These are phyloP conservation scores for Thera britannica DNA, from an alignment of 2,888 invertebrate genomes.

Conservation along the genomic window DNA sequence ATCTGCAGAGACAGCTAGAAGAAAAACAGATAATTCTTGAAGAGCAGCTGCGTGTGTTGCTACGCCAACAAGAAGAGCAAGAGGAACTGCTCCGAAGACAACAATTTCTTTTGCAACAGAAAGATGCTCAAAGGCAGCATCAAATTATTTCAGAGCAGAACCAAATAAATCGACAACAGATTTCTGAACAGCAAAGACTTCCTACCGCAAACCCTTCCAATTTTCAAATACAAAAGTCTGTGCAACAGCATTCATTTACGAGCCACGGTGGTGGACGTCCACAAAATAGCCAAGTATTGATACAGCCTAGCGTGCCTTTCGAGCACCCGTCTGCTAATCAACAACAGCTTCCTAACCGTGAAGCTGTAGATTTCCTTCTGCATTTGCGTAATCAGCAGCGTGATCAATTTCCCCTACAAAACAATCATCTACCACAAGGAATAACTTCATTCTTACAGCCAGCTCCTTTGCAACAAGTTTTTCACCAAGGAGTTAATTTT, in stretches of 20 bases:
- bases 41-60: slow-evolving; percentile 87
- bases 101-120: slow-evolving; percentile 77
- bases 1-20: slow-evolving; percentile 81
- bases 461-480: slow-evolving; percentile 54
- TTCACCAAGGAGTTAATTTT: slow-evolving; percentile 65
- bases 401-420: slow-evolving; percentile 77
- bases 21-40: slow-evolving; percentile 89
- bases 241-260: slow-evolving; percentile 58
- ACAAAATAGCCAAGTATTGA: slow-evolving; percentile 69
- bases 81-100: slow-evolving; percentile 88
- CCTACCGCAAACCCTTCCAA: slow-evolving; percentile 63
- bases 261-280: slow-evolving; percentile 60
- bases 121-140: slow-evolving; percentile 54
- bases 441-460: slow-evolving; percentile 73
- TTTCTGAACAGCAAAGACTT: slow-evolving; percentile 56
- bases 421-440: slow-evolving; percentile 79
- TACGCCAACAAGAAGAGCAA: slow-evolving; percentile 88
- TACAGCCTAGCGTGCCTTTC: slow-evolving; percentile 79
- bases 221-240: slow-evolving; percentile 65
- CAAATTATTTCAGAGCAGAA: slow-evolving; percentile 49
- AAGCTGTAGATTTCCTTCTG: slow-evolving; percentile 82
- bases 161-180: slow-evolving; percentile 59
- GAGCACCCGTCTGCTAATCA: slow-evolving; percentile 73
- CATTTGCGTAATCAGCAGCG: slow-evolving; percentile 75
- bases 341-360: slow-evolving; percentile 85